Percentiles rank a stretch among this genome's conserved stretches.
phyloP scores from a whole-genome alignment of 2,888 invertebrate species.

The Ectemnius lituratus region DNA sequence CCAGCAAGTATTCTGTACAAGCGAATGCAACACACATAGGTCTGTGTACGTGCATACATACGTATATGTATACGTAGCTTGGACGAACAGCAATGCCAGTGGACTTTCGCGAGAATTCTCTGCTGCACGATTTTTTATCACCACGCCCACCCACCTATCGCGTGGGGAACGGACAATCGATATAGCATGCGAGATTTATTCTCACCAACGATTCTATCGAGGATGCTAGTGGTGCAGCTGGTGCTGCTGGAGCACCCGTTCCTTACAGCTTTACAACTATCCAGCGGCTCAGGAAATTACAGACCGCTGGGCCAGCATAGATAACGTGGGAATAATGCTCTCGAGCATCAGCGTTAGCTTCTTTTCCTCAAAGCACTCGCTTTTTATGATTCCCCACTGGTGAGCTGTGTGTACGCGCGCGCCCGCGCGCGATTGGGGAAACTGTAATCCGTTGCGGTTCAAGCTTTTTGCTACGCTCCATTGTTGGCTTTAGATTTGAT shows the following conservation, averaged over 20 bases:
- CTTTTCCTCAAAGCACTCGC: neutral
- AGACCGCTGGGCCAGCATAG: neutral
- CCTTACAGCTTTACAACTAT: neutral
- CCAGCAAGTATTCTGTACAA: neutral
- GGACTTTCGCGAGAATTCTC: conserved; percentile 39
- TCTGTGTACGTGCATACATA: conserved; percentile 6
- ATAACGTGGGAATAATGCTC: neutral
- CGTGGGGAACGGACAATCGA: conserved; percentile 48
- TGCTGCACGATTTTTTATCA: conserved; percentile 52
- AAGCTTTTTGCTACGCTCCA: no score
- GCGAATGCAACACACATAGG: conserved; percentile 1
- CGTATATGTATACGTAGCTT: conserved; percentile 22
- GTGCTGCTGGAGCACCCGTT: conserved; percentile 10
- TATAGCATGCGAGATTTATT: conserved; percentile 54
- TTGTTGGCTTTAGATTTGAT: no score
- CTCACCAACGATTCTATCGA: conserved; percentile 29
- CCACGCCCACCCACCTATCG: conserved; percentile 30
- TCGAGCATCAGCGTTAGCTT: neutral
- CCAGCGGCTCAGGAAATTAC: neutral
- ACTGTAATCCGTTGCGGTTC: no score
- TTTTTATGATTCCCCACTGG: neutral
- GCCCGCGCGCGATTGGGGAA: neutral
- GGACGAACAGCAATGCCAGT: neutral
- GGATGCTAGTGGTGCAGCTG: conserved; percentile 21
- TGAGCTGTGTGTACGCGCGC: neutral